Evolutionary conservation across 1,140 invertebrate genomes (phyloP), one percentile per base, ranked within the genome.

Genomic region (Archegozetes longisetosus): DNA sequence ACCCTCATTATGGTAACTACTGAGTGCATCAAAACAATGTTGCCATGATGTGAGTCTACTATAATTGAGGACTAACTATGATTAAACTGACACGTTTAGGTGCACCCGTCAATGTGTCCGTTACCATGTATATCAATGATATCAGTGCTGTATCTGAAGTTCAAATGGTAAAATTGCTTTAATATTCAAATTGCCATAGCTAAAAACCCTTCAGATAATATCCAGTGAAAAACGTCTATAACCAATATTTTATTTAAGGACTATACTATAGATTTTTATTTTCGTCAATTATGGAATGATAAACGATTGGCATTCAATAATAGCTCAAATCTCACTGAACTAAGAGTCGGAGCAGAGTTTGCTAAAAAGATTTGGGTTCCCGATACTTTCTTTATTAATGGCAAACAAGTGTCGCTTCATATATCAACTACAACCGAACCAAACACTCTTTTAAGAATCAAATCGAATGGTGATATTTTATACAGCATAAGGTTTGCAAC

Each of bases 261-360:
- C 24, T 50, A 47, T 20, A 57, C 40, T 17, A 50, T 57, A 22
- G 55, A 57, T 27, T 47, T 57, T 2, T 47, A 57, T 28, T 48
- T 57, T 48, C 55, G 55, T 28, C 55, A 50, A 14, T n/a, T 14
- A 17, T 57, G 13, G 17, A 23, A 22, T 47, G 17, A 53, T 53
- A 17, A 13, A 26, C 2, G 52, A 2, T 12, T 53, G 2, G 23
- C 2, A 9, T 53, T 48, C n/a, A 12, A 26, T 14, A 29, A 12
- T 17, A 24, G 13, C 2, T 1, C 3, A 48, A 46, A 14, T 14
- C 2, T 26, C 1, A 57, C 23, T 14, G 12, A 23, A n/a, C 29
- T n/a, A 25, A 14, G 9, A n/a, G n/a, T 57, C 17, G 32, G 55
- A 17, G 55, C 25, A 17, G 55, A 47, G 20, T 57, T 50, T 50